Percentiles rank a stretch among this genome's conserved stretches.
phyloP scores from a whole-genome alignment of 2,797 vertebrate species.

The Gymnothorax javanicus region DNA sequence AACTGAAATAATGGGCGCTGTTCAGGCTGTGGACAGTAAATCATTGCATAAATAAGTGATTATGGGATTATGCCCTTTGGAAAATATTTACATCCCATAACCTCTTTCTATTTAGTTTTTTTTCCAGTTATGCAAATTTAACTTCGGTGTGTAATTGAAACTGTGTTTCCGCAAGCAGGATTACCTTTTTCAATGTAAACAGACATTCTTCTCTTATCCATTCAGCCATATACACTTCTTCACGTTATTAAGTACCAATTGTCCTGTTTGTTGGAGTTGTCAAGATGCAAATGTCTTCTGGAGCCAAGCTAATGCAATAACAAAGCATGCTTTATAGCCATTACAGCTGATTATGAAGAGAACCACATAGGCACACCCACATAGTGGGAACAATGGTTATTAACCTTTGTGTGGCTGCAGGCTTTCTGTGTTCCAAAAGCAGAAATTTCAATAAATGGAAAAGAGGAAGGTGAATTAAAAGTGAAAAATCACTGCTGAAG shows the following conservation, averaged over 20 bases:
- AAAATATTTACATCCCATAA: neutral
- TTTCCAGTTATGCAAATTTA: neutral
- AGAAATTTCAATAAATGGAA: neutral
- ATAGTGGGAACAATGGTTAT: neutral
- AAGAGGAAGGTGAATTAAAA: neutral
- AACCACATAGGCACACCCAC: neutral
- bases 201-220: neutral
- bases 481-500: too few species aligned
- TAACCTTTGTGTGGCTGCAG: neutral
- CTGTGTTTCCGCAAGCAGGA: conserved; percentile 1
- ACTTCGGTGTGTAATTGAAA: neutral
- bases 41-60: neutral
- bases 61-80: neutral
- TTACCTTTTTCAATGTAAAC: neutral
- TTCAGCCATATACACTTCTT: neutral
- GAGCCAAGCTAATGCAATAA: neutral
- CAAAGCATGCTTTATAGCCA: neutral
- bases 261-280: neutral
- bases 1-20: too few species aligned
- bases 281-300: neutral
- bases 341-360: neutral
- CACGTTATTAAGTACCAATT: neutral
- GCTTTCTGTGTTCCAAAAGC: neutral
- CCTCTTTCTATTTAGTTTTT: neutral
- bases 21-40: neutral